phyloP scores from a whole-genome alignment of 2,797 vertebrate genomes.

The Ibycter americanus region DNA sequence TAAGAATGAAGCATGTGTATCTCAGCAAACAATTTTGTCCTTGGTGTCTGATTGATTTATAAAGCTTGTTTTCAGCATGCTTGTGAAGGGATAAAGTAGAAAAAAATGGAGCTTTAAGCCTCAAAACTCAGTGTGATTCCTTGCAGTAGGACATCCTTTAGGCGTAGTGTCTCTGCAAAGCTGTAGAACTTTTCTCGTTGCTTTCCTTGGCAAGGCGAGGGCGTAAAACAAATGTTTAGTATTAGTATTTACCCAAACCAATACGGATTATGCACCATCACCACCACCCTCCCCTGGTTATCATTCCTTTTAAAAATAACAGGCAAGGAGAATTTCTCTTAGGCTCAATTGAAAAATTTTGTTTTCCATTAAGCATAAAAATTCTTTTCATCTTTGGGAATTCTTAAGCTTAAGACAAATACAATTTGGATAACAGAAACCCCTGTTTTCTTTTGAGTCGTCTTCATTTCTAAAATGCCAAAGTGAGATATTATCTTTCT shows the following conservation, averaged over 20 bases:
- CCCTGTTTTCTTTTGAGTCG: neutral
- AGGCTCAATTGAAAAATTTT: neutral
- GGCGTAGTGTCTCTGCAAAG: neutral
- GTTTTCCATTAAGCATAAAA: neutral
- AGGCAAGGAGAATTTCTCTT: neutral
- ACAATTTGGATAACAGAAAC: neutral
- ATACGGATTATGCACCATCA: neutral
- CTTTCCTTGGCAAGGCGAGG: neutral
- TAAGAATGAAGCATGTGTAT: neutral
- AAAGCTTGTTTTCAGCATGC: neutral
- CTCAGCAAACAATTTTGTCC: neutral
- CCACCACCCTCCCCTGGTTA: rapidly evolving
- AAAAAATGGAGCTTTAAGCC: neutral
- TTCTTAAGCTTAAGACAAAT: constrained; percentile 19
- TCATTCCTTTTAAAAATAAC: neutral
- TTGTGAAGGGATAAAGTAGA: neutral
- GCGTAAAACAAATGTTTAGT: neutral
- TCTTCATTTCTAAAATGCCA: constrained; percentile 16
- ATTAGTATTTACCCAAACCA: neutral
- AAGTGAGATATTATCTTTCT: neutral
- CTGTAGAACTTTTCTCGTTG: neutral
- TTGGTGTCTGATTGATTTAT: constrained; percentile 25
- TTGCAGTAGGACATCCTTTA: neutral
- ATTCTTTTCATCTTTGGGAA: neutral
- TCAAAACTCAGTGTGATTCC: neutral